phyloP scores from a whole-genome alignment of 2,888 invertebrate species.

The Diplazon laetatorius region DNA sequence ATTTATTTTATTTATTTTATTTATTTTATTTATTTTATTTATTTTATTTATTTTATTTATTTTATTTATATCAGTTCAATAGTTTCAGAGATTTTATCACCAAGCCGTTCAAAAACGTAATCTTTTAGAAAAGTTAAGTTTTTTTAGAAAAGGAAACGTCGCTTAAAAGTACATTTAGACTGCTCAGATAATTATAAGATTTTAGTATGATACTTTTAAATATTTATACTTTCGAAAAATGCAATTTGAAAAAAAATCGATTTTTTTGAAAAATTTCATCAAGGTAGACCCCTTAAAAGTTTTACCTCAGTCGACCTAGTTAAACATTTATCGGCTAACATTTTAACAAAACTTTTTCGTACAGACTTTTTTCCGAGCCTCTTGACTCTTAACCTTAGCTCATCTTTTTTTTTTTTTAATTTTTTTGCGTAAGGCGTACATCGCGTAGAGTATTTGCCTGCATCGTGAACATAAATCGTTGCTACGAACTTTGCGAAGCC shows the following conservation, averaged over 20 bases:
- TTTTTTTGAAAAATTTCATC: neutral
- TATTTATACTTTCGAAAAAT: no score
- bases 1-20: no score
- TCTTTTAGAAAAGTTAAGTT: no score
- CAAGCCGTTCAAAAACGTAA: no score
- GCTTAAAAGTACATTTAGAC: no score
- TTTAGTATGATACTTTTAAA: no score
- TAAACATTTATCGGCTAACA: neutral
- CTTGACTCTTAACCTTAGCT: neutral
- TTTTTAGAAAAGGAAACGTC: no score
- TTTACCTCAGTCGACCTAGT: neutral
- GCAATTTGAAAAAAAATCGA: neutral
- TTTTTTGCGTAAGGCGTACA: neutral
- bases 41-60: no score
- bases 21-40: no score
- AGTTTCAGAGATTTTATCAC: no score
- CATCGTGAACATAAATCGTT: slow-evolving; percentile 10
- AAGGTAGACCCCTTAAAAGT: neutral
- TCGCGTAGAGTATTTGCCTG: neutral
- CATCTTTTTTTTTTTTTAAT: neutral
- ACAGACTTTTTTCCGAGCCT: neutral
- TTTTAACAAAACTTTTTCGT: neutral
- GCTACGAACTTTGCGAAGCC: neutral
- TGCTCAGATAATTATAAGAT: no score
- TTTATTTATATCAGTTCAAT: no score